A percentile compares a stretch with the other conserved stretches of the same genome.
Conservation (phyloP, 1,140 invertebrate species). For the Bombyx mori region DNA sequence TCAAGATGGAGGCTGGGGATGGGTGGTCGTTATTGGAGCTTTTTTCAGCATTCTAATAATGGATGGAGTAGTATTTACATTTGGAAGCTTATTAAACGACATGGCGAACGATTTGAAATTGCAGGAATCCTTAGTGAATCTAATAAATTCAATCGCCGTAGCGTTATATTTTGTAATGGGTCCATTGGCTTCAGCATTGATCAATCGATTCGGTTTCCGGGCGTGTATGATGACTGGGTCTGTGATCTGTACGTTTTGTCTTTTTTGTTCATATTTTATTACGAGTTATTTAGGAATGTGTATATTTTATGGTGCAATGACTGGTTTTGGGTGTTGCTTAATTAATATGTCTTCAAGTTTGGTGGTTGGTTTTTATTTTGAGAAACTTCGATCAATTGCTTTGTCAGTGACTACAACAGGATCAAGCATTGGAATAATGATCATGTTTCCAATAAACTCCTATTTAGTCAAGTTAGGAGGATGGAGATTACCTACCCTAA, state of each 20-base stretch:
- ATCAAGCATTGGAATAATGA: slow-evolving; percentile 82
- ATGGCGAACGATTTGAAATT: slow-evolving; percentile 38
- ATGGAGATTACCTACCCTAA: slow-evolving; percentile 81
- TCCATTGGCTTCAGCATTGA: slow-evolving; percentile 82
- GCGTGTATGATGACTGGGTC: slow-evolving; percentile 78
- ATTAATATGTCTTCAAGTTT: slow-evolving; percentile 75
- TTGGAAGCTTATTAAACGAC: slow-evolving; percentile 46
- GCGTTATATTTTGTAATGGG: slow-evolving; percentile 71
- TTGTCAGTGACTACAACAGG: slow-evolving; percentile 85
- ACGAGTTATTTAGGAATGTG: slow-evolving; percentile 32
- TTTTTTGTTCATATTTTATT: slow-evolving; percentile 49
- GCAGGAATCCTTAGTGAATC: slow-evolving; percentile 35
- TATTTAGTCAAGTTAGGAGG: slow-evolving; percentile 76
- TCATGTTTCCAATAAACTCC: slow-evolving; percentile 78
- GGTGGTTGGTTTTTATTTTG: slow-evolving; percentile 87
- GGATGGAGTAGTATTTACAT: slow-evolving; percentile 52
- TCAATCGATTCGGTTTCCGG: slow-evolving; percentile 82
- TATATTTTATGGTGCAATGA: slow-evolving; percentile 52
- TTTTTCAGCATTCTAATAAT: slow-evolving; percentile 44
- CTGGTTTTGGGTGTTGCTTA: slow-evolving; percentile 88
- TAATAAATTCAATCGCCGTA: slow-evolving; percentile 52
- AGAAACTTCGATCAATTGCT: slow-evolving; percentile 81
- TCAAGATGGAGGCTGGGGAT: slow-evolving; percentile 55
- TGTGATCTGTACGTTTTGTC: slow-evolving; percentile 38
- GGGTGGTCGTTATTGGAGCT: slow-evolving; percentile 46